Evolutionary conservation across 2,797 vertebrate genomes (phyloP).

Genomic region (Poeciliopsis gracilis): DNA sequence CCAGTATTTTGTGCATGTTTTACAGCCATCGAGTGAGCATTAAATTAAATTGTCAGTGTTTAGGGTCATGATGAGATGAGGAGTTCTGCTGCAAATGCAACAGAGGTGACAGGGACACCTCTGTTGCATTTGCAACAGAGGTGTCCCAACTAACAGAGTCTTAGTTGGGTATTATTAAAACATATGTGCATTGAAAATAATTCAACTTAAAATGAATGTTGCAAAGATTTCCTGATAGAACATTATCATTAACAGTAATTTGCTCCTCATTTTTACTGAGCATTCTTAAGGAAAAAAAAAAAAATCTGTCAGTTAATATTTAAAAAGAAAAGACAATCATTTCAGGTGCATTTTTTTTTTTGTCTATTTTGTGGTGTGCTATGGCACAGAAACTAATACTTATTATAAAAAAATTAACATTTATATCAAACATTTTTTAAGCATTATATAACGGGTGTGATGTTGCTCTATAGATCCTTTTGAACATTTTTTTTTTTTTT

Average conservation of each 20-base stretch:
- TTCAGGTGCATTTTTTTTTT: neutral
- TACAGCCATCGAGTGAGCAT: constrained; percentile 72
- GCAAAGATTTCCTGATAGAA: constrained; percentile 3
- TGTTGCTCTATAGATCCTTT: neutral
- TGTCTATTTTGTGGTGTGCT: neutral
- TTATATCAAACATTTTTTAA: neutral
- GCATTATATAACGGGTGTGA: neutral
- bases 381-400: neutral
- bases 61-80: constrained; percentile 67
- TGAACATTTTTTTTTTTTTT: too few relatives aligned
- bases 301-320: neutral
- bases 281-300: neutral
- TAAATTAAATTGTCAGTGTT: constrained; percentile 79
- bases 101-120: constrained; percentile 64
- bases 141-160: constrained; percentile 60
- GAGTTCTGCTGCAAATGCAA: constrained; percentile 64
- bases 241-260: neutral
- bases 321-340: neutral
- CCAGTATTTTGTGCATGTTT: constrained; percentile 59
- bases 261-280: neutral
- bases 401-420: neutral
- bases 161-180: constrained; percentile 14
- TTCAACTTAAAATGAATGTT: neutral
- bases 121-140: constrained; percentile 64
- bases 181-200: constrained; percentile 22